Base-by-base conservation (phyloP, 2,888 invertebrate genomes). In the Acholoe squamosa region DNA sequence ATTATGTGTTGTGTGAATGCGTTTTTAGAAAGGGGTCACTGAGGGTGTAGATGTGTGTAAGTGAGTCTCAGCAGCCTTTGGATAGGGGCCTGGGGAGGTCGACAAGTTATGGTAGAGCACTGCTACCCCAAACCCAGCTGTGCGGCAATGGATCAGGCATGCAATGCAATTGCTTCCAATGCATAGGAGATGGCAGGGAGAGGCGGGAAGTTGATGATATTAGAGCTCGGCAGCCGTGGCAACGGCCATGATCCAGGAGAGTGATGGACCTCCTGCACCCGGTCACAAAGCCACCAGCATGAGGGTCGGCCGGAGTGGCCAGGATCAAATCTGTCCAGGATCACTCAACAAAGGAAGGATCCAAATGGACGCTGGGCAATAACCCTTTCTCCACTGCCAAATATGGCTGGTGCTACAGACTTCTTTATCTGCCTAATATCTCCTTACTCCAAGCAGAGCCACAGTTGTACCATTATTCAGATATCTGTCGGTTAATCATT, bases 311-410 rank as follows among this genome's bases (percentile, higher is more conserved):
- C 33, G 14, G 28, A 71, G 71, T 71, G 71, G 71, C 25, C 80
- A 19, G 34, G 34, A 34, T 43, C 33, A 80, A 80, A 80, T 80
- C 80, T 80, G 80, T 80, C 80, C 80, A 43, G 80, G 80, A 80
- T 80, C 80, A 80, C 80, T 43, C 80, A 80, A 80, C 80, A 80
- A 80, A 80, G 80, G 80, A 33, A 34, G 16, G 80, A 71, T 43
- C 80, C 43, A 80, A 80, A 80, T 80, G 80, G 80, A 43, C 80
- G 43, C 16, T 43, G 34, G 34, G 80, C n/a, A 16, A 80, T 80
- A 80, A 80, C 80, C 31, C 28, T 71, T 71, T 71, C 28, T 22
- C 43, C 10, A 10, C 43, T 43, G 43, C 43, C 43, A 3, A 7
- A 43, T 43, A 43, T 3, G 10, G 5, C 10, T 3, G 3, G 10